Percentiles rank a stretch among this genome's conserved stretches.
Evolutionary conservation across 1,140 invertebrate species (phyloP).

Genomic region (Lasaia peninsularis): DNA sequence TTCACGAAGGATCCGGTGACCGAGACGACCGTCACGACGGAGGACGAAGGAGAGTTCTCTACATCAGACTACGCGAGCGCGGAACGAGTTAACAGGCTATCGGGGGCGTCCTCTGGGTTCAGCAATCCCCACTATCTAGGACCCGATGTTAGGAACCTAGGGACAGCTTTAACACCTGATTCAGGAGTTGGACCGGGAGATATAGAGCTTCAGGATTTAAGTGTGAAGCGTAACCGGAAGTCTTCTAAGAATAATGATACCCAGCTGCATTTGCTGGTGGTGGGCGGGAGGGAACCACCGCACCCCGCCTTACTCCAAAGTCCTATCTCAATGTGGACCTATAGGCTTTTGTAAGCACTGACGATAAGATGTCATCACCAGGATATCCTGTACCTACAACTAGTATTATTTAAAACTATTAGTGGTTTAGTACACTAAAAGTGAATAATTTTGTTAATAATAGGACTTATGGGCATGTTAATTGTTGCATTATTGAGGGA

Average conservation of each 20-base stretch:
- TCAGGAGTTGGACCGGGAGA: constrained; percentile 48
- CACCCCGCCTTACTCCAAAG: constrained; percentile 52
- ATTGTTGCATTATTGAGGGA: too few species aligned
- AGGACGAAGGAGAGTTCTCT: constrained; percentile 81
- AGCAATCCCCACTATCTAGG: constrained; percentile 87
- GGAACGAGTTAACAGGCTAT: constrained; percentile 80
- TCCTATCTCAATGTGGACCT: constrained; percentile 64
- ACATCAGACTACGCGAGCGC: constrained; percentile 89
- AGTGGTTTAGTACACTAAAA: too few species aligned
- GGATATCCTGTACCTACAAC: too few species aligned
- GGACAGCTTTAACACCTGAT: constrained; percentile 49
- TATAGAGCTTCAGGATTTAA: constrained; percentile 51
- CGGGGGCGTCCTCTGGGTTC: constrained; percentile 80
- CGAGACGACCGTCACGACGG: constrained; percentile 67
- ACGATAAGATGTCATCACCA: too few species aligned
- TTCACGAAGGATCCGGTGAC: constrained; percentile 70
- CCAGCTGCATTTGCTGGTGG: constrained; percentile 48
- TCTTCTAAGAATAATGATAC: constrained; percentile 24
- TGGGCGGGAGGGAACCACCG: constrained; percentile 57
- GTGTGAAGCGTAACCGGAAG: constrained; percentile 22
- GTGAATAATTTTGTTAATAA: too few species aligned
- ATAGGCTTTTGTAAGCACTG: constrained; percentile 43
- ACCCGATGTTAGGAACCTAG: constrained; percentile 74
- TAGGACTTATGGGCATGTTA: too few species aligned
- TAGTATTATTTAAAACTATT: too few species aligned